Percentiles rank a stretch among this genome's conserved stretches.
Evolutionary conservation across 2,888 invertebrate genomes (phyloP).

Genomic region (Dryobota labecula): DNA sequence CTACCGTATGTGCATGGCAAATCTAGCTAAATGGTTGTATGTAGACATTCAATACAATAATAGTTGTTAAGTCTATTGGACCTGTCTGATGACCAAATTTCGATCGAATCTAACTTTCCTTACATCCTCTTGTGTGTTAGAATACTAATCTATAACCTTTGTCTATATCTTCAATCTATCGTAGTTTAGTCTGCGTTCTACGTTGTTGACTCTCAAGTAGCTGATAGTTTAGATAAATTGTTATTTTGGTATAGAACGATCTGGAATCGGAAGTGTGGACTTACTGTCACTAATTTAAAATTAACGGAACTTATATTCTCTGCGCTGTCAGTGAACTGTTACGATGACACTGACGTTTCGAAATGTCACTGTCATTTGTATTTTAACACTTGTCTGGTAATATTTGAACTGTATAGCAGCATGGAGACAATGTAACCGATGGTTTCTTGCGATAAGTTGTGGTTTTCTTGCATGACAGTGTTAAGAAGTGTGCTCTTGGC

Average conservation of each 20-base stretch:
- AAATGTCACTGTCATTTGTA: conserved; percentile 25
- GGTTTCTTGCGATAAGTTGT: conserved; percentile 47
- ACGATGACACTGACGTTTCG: conserved; percentile 31
- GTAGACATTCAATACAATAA: conserved; percentile 89
- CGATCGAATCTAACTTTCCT: conserved; percentile 66
- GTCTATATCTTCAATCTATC: conserved; percentile 80
- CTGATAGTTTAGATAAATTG: conserved; percentile 80
- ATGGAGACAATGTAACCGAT: conserved; percentile 25
- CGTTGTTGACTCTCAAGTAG: conserved; percentile 89
- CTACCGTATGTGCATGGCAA: conserved; percentile 86
- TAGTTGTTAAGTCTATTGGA: conserved; percentile 77
- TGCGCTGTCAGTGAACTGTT: conserved; percentile 46
- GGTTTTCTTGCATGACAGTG: conserved; percentile 76
- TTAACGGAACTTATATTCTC: conserved; percentile 65
- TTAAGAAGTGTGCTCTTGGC: conserved; percentile 80
- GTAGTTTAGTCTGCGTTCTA: conserved; percentile 83
- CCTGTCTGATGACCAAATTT: conserved; percentile 67
- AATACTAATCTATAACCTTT: conserved; percentile 74
- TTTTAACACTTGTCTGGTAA: background rate
- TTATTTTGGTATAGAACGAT: conserved; percentile 86
- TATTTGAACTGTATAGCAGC: conserved; percentile 20
- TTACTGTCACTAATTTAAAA: conserved; percentile 89
- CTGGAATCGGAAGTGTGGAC: conserved; percentile 71
- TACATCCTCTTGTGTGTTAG: conserved; percentile 69
- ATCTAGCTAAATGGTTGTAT: conserved; percentile 88